Evolutionary conservation across 2,888 invertebrate species (phyloP).

Genomic region (Neelides folsomi): DNA sequence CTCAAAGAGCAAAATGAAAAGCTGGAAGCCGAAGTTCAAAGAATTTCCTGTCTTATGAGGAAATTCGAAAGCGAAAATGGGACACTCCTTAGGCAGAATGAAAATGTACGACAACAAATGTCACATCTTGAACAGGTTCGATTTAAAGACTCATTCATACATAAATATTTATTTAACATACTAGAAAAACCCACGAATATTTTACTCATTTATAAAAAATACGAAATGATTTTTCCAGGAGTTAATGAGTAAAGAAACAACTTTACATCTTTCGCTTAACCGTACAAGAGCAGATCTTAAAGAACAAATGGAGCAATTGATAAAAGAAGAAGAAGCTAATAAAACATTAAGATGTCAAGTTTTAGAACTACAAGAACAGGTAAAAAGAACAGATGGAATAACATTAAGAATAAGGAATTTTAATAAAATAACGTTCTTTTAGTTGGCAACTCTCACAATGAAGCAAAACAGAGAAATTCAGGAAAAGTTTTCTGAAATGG

Average conservation of each 20-base stretch:
- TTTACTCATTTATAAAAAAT: too few species aligned
- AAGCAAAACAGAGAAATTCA: conserved; percentile 12
- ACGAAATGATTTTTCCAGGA: conserved; percentile 7
- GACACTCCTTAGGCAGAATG: conserved; percentile 16
- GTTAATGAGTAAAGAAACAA: conserved; percentile 14
- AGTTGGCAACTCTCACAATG: conserved; percentile 11
- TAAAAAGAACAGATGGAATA: not conserved
- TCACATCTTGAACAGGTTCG: conserved; percentile 10
- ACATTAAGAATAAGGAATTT: too few species aligned
- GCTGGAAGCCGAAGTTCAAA: conserved; percentile 16
- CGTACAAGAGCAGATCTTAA: conserved; percentile 22
- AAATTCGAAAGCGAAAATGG: conserved; percentile 24
- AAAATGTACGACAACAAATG: conserved; percentile 20
- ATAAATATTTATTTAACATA: not conserved
- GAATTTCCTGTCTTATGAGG: conserved; percentile 11
- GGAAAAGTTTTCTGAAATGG: conserved; percentile 19
- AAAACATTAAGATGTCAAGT: conserved; percentile 15
- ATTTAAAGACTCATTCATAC: not conserved
- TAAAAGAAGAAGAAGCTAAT: conserved; percentile 22
- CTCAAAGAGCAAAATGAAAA: conserved; percentile 21
- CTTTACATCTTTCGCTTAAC: conserved; percentile 15
- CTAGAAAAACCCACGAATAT: not conserved
- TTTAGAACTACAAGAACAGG: conserved; percentile 20
- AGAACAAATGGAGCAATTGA: conserved; percentile 16
- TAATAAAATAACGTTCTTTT: not conserved